A percentile compares a stretch with the other conserved stretches of the same genome.
Conservation (phyloP, 1,140 invertebrate genomes). For the Caenorhabditis remanei region DNA sequence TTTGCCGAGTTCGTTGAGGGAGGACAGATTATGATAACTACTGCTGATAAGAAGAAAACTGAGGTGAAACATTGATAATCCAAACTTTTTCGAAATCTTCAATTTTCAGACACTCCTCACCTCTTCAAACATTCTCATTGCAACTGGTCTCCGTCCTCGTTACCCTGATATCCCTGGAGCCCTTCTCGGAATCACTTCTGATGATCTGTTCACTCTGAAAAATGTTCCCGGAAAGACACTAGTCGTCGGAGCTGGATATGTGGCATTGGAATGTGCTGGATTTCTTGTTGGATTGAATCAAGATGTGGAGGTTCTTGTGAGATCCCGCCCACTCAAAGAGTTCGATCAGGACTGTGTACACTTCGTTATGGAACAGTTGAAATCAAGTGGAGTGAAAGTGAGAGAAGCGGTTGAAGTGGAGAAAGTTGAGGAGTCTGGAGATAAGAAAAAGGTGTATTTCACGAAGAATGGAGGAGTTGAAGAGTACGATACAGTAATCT, state of each 20-base stretch:
- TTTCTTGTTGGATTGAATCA: constrained; percentile 53
- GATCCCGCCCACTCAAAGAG: constrained; percentile 51
- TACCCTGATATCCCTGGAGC: constrained; percentile 89
- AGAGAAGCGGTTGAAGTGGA: neutral
- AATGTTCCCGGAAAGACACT: constrained; percentile 92
- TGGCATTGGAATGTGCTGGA: constrained; percentile 95
- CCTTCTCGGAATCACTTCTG: constrained; percentile 92
- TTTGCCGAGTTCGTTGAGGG: constrained; percentile 43
- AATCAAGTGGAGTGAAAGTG: constrained; percentile 11
- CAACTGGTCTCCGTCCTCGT: constrained; percentile 90
- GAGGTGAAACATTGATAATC: constrained; percentile 82
- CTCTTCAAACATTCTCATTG: constrained; percentile 82
- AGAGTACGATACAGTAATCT: constrained; percentile 61
- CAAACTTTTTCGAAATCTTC: neutral
- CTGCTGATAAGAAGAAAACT: constrained; percentile 82
- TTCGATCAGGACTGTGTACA: constrained; percentile 57
- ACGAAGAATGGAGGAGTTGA: neutral
- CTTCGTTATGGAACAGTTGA: constrained; percentile 16
- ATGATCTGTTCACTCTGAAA: constrained; percentile 93
- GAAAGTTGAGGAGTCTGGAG: constrained; percentile 17
- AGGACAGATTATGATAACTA: neutral
- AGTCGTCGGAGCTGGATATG: constrained; percentile 92
- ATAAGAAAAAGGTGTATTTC: constrained; percentile 30
- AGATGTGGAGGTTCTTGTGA: constrained; percentile 29
- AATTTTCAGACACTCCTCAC: neutral